phyloP scores from a whole-genome alignment of 2,888 invertebrate species.

The Caenorhabditis zanzibari region DNA sequence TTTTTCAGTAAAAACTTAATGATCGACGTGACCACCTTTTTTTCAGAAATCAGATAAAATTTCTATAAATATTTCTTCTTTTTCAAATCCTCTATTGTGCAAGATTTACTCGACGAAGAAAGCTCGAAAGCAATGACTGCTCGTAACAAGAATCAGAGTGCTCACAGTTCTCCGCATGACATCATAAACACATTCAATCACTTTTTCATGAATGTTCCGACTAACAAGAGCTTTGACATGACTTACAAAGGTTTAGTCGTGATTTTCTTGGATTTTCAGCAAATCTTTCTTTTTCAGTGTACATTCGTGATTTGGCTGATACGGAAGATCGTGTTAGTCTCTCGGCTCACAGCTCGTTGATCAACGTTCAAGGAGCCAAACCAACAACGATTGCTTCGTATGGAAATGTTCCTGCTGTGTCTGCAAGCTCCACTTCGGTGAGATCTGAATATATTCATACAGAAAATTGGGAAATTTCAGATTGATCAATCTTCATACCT shows the following conservation, averaged over 20 bases:
- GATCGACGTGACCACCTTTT: not conserved
- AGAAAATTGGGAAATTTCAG: not conserved
- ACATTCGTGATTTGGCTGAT: constrained; percentile 41
- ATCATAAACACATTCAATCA: constrained; percentile 42
- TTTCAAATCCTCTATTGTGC: not conserved
- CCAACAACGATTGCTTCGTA: constrained; percentile 10
- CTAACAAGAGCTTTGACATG: constrained; percentile 51
- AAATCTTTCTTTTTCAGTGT: constrained; percentile 18
- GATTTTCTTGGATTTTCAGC: not conserved
- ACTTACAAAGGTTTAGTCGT: constrained; percentile 31
- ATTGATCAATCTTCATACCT: not conserved
- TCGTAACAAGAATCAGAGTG: constrained; percentile 11
- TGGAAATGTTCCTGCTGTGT: constrained; percentile 12
- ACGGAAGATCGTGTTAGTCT: constrained; percentile 9
- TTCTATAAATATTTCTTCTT: not conserved
- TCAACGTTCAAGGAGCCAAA: not conserved
- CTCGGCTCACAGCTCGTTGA: constrained; percentile 1
- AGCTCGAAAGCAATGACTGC: not conserved
- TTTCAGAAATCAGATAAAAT: not conserved
- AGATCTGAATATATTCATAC: not conserved
- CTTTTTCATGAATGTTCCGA: constrained; percentile 41
- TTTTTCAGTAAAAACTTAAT: not conserved
- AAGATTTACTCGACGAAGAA: not conserved
- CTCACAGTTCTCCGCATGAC: constrained; percentile 34
- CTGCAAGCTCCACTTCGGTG: constrained; percentile 20